A percentile compares a stretch with the other conserved stretches of the same genome.
phyloP scores from a whole-genome alignment of 92 coral and sea anemone species.

The Zoanthus gigantus region DNA sequence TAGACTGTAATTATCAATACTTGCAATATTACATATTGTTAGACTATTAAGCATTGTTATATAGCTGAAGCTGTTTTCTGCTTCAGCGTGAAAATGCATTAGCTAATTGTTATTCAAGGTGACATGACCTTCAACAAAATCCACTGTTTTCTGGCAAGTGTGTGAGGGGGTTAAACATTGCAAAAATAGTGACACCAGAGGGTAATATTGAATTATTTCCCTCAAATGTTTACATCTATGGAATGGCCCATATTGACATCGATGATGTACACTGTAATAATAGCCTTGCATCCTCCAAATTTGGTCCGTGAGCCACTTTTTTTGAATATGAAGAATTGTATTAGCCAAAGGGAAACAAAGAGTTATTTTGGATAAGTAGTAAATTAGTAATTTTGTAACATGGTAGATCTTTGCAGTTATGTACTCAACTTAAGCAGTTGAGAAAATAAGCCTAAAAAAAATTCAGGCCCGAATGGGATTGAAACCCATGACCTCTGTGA shows the following conservation, averaged over 20 bases:
- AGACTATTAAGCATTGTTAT: conserved; percentile 5
- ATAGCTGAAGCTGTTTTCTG: conserved; percentile 2
- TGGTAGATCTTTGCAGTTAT: conserved; percentile 1
- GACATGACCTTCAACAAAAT: conserved; percentile 3
- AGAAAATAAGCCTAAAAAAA: not conserved
- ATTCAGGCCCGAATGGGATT: conserved; percentile 3
- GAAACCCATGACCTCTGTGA: conserved; percentile 6
- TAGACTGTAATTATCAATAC: conserved; percentile 2
- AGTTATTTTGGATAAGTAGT: not conserved
- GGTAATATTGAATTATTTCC: conserved; percentile 5
- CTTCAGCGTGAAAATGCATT: not conserved
- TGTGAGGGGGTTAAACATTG: conserved; percentile 5
- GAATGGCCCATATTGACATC: not conserved
- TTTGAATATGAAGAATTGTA: conserved; percentile 1
- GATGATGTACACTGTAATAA: conserved; percentile 6
- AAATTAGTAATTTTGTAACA: conserved; percentile 4
- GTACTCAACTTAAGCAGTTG: conserved; percentile 8
- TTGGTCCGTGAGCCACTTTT: conserved; percentile 9
- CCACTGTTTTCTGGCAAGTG: conserved; percentile 3
- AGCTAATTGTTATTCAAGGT: not conserved
- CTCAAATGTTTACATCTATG: conserved; percentile 6
- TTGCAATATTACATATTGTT: conserved; percentile 5
- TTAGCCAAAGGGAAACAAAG: conserved; percentile 7
- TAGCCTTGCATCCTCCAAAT: conserved; percentile 9
- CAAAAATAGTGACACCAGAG: not conserved